phyloP scores from a whole-genome alignment of 2,797 vertebrate genomes.

The Selene dorsalis region DNA sequence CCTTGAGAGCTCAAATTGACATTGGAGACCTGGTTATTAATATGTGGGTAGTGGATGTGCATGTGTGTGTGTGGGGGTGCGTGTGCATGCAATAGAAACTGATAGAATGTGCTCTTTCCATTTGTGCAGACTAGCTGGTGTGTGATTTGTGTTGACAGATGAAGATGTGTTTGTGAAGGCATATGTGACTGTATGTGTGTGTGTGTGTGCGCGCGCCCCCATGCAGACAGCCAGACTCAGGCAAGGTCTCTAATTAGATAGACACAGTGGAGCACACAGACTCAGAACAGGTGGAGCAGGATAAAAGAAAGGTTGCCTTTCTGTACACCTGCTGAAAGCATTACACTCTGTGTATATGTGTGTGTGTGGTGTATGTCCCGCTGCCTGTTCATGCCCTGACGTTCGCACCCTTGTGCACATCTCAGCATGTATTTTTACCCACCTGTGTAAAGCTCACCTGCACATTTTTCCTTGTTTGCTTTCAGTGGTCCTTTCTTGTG shows the following conservation, averaged over 20 bases:
- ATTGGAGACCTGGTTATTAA: conserved; percentile 79
- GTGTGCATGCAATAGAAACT: conserved; percentile 18
- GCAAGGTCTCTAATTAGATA: conserved; percentile 76
- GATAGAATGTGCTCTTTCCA: conserved; percentile 65
- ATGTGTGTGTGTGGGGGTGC: neutral
- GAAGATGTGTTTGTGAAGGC: conserved; percentile 48
- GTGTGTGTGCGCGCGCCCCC: conserved; percentile 31
- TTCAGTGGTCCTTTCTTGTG: conserved; percentile 33
- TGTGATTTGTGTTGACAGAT: conserved; percentile 62
- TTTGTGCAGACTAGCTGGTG: conserved; percentile 53
- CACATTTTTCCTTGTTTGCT: conserved; percentile 59
- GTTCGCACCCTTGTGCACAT: conserved; percentile 41
- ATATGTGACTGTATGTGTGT: conserved; percentile 2
- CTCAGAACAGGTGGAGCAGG: conserved; percentile 58
- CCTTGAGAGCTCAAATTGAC: conserved; percentile 83
- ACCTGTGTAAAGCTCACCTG: conserved; percentile 59
- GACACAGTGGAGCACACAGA: conserved; percentile 66
- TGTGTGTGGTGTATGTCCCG: neutral
- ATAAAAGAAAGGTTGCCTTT: conserved; percentile 73
- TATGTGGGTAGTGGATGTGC: conserved; percentile 62
- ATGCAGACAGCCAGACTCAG: conserved; percentile 60
- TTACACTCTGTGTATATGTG: conserved; percentile 26
- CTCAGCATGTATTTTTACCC: conserved; percentile 61
- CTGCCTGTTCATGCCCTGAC: conserved; percentile 36
- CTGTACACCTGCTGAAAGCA: conserved; percentile 64